These are phyloP conservation scores for Ophion ventricosus DNA, from an alignment of 2,888 invertebrate species.

Conservation along the genomic window DNA sequence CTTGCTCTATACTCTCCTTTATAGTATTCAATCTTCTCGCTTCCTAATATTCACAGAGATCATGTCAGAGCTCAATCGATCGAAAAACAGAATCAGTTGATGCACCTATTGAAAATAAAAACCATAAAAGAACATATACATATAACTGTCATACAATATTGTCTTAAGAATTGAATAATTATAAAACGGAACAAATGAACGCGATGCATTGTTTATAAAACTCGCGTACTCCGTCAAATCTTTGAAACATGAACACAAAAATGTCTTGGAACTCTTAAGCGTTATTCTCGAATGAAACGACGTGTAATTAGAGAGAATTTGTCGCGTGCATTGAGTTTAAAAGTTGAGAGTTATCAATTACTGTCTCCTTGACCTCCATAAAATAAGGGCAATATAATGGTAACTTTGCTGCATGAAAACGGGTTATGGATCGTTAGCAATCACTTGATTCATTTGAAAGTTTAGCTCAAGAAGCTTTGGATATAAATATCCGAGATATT, in stretches of 20 bases:
- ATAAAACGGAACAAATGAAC: not conserved
- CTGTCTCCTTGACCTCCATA: slow-evolving; percentile 36
- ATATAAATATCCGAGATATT: not conserved
- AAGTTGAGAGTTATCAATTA: slow-evolving; percentile 21
- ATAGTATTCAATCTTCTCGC: too few relatives aligned
- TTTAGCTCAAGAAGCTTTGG: not conserved
- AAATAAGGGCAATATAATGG: slow-evolving; percentile 8
- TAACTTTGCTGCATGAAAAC: not conserved
- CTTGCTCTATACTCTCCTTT: too few relatives aligned
- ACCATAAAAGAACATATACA: not conserved
- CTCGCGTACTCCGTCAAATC: not conserved
- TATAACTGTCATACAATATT: too few relatives aligned
- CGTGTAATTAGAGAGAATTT: slow-evolving; percentile 20
- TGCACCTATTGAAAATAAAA: not conserved
- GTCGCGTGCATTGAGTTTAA: not conserved
- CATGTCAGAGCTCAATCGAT: too few relatives aligned
- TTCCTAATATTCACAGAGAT: too few relatives aligned
- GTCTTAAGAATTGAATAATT: too few relatives aligned
- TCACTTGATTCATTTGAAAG: not conserved
- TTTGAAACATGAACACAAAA: not conserved
- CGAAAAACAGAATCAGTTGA: too few relatives aligned
- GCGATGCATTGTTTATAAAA: not conserved
- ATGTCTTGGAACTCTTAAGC: not conserved
- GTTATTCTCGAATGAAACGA: not conserved
- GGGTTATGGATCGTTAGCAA: not conserved